A percentile compares a stretch with the other conserved stretches of the same genome.
These are phyloP conservation scores for Acholoe squamosa DNA, from an alignment of 2,888 invertebrate species.

Conservation along the genomic window DNA sequence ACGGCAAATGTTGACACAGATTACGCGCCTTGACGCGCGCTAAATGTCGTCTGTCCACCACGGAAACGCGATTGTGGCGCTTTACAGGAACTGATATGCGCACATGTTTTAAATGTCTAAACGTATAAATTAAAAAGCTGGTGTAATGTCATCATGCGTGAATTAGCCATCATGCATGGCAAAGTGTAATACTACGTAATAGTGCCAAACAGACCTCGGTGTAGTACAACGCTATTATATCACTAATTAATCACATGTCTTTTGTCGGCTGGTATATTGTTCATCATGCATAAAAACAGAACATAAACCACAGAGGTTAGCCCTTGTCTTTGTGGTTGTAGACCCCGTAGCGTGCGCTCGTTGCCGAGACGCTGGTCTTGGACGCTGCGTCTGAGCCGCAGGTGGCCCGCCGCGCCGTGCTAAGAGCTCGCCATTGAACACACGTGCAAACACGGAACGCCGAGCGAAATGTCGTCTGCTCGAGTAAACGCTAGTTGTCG, in stretches of 20 bases:
- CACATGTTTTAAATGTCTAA: too few species aligned
- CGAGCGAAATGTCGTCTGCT: conserved; percentile 34
- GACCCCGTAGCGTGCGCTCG: not conserved
- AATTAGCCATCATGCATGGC: too few species aligned
- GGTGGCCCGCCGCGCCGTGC: conserved; percentile 48
- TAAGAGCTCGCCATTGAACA: conserved; percentile 54
- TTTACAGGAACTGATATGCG: not conserved
- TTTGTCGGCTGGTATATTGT: not conserved
- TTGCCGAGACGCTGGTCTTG: conserved; percentile 26
- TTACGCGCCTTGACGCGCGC: not conserved
- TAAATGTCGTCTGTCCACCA: not conserved
- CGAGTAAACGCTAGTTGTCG: conserved; percentile 1
- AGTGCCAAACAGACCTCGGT: not conserved
- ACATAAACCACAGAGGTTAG: not conserved
- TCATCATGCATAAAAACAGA: not conserved
- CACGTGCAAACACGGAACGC: conserved; percentile 21
- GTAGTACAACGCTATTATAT: conserved; percentile 3
- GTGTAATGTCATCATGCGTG: too few species aligned
- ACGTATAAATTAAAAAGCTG: too few species aligned
- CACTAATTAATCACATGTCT: conserved; percentile 20
- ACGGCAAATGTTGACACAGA: conserved; percentile 18
- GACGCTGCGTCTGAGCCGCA: not conserved
- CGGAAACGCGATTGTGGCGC: not conserved
- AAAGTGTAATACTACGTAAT: not conserved
- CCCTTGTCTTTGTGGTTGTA: not conserved